Percentiles rank a stretch among this genome's conserved stretches.
Evolutionary conservation across 2,113 vertebrate species (phyloP).

Genomic region (Chlamydotis undulata): DNA sequence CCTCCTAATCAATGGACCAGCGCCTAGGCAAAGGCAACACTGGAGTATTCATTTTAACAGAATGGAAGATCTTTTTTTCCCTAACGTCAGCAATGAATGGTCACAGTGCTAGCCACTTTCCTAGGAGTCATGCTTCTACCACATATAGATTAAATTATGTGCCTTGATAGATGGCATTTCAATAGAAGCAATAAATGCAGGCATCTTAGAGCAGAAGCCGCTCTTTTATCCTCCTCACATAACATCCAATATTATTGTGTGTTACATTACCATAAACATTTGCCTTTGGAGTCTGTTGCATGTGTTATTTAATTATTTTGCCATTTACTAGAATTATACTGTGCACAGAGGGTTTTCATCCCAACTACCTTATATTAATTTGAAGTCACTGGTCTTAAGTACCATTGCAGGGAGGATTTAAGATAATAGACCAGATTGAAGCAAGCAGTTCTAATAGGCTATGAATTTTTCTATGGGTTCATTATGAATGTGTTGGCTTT

Average conservation of each 20-base stretch:
- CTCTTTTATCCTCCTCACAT: slow-evolving; percentile 29
- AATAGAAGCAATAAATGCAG: neutral
- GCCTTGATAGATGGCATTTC: slow-evolving; percentile 1
- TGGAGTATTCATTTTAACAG: slow-evolving; percentile 41
- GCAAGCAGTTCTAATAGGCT: neutral
- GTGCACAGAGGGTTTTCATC: neutral
- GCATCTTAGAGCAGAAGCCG: neutral
- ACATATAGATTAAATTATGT: slow-evolving; percentile 50
- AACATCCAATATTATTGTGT: neutral
- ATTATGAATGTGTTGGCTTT: neutral
- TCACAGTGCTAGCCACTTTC: slow-evolving; percentile 8
- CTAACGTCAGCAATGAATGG: slow-evolving; percentile 14
- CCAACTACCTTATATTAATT: slow-evolving; percentile 4
- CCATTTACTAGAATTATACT: slow-evolving; percentile 61
- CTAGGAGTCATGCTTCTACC: slow-evolving; percentile 27
- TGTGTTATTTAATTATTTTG: slow-evolving; percentile 71
- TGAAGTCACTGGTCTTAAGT: slow-evolving; percentile 57
- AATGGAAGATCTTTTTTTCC: slow-evolving; percentile 55
- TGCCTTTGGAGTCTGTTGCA: slow-evolving; percentile 18
- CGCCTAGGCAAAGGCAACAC: neutral
- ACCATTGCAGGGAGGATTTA: slow-evolving; percentile 31
- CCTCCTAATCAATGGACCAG: neutral
- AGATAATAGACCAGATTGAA: neutral
- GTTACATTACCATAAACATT: neutral
- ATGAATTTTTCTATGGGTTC: neutral